Conservation (phyloP, 2,113 vertebrate species). For the Ptychochromis oligacanthus region DNA sequence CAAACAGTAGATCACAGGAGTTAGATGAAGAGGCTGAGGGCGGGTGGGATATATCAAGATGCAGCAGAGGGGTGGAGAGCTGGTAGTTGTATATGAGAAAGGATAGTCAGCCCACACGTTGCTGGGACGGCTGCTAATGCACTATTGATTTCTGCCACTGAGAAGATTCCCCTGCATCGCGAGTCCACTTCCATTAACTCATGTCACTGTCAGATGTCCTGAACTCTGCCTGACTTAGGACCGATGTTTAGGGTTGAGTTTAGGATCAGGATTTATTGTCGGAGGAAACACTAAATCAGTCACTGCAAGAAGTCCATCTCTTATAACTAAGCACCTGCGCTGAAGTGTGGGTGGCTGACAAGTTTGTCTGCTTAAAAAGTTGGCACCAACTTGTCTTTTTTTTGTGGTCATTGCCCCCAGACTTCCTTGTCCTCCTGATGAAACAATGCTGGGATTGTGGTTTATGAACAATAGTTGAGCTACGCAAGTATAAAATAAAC, state of each 20-base stretch:
- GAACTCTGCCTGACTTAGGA: slow-evolving; percentile 14
- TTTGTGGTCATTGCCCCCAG: background rate
- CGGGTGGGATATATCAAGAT: slow-evolving; percentile 50
- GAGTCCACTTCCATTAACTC: slow-evolving; percentile 23
- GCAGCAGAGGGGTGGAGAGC: slow-evolving; percentile 35
- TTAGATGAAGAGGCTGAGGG: slow-evolving; percentile 54
- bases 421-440: background rate
- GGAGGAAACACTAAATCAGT: background rate
- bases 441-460: background rate
- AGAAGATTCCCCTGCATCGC: slow-evolving; percentile 37
- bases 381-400: background rate
- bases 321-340: background rate
- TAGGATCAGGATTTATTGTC: background rate
- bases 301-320: slow-evolving; percentile 4
- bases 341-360: background rate
- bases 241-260: slow-evolving; percentile 1
- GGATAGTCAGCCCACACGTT: slow-evolving; percentile 44
- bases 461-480: background rate
- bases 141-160: slow-evolving; percentile 67
- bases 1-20: slow-evolving; percentile 62
- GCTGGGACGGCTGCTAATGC: slow-evolving; percentile 54
- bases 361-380: background rate
- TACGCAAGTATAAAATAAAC: background rate
- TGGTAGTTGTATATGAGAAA: slow-evolving; percentile 20
- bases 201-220: slow-evolving; percentile 11